Evolutionary conservation across 2,797 vertebrate genomes (phyloP).

Genomic region (Jordanella pulchra): DNA sequence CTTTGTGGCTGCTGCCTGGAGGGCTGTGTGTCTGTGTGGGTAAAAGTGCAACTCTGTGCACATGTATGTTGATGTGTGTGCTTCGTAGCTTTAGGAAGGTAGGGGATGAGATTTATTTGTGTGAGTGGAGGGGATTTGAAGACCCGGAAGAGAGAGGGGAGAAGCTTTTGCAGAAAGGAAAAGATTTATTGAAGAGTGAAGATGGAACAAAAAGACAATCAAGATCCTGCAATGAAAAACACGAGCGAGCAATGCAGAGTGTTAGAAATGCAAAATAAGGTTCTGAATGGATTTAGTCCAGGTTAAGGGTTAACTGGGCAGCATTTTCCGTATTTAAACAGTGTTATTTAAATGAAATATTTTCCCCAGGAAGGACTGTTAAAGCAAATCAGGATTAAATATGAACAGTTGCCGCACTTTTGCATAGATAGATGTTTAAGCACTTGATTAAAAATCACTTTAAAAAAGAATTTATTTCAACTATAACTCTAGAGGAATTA

Average conservation of each 20-base stretch:
- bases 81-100: conserved; percentile 52
- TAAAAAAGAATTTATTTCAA: too few relatives aligned
- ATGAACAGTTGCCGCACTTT: too few relatives aligned
- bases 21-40: conserved; percentile 62
- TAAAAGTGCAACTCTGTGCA: conserved; percentile 28
- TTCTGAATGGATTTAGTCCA: conserved; percentile 8
- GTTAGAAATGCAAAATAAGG: conserved; percentile 46
- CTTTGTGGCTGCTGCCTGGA: conserved; percentile 79
- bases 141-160: conserved; percentile 45
- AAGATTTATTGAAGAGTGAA: conserved; percentile 64
- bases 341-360: background rate
- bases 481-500: too few relatives aligned
- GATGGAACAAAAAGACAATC: conserved; percentile 61
- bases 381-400: background rate
- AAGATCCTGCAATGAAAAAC: conserved; percentile 50
- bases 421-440: too few relatives aligned
- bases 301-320: conserved; percentile 6
- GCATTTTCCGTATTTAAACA: background rate
- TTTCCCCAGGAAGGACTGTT: background rate
- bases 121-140: conserved; percentile 72
- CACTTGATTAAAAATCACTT: too few relatives aligned
- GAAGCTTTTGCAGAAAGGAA: conserved; percentile 46
- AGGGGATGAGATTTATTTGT: conserved; percentile 70
- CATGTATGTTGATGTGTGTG: conserved; percentile 70
- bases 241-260: conserved; percentile 46